Evolutionary conservation across 2,113 vertebrate genomes (phyloP), one percentile per base, ranked within the genome.

Genomic region (Cephalopterus ornatus): DNA sequence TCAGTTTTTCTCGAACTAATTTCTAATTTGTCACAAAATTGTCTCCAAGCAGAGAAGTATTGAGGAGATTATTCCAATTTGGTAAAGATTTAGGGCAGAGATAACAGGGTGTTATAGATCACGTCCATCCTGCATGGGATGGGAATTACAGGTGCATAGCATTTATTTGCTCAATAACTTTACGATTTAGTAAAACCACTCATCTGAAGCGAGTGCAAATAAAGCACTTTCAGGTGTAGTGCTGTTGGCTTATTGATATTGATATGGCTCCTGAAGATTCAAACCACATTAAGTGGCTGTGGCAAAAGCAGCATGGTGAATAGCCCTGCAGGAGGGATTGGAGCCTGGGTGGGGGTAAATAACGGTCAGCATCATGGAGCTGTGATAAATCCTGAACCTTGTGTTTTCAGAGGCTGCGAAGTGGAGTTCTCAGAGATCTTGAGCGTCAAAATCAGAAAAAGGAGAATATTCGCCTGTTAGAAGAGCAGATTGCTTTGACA

Each of bases 381-480:
- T 66, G 22, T 23, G 39, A 39, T 70, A 28, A 88, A 70, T 56
- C 3, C 41, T 91, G 35, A 96, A 78, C 82, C 65, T 97, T 97
- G n/a, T 65, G 27, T 86, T 97, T 97, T 35, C 98, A 99, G 99
- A 99, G 98, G 76, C 98, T 99, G 77, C 98, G 96, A 81, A 95
- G 99, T 26, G 99, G 99, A 20, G 99, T 99, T 6, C 19, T 99
- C 83, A 95, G 98, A 94, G 99, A 99, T 87, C 96, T 99, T 76
- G 99, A 99, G 91, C 98, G 98, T 15, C 96, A 99, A 32, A 97
- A 97, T 67, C 98, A 98, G 91, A 99, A 99, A 97, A 97, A 97
- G 70, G 98, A 99, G 92, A 99, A 99, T 47, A 97, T 99, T 95
- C 98, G 98, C 61, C 97, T 98, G 49, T 97, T 99, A 39, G 97